phyloP scores from a whole-genome alignment of 2,888 invertebrate species.

The Polylopha cassiicola region DNA sequence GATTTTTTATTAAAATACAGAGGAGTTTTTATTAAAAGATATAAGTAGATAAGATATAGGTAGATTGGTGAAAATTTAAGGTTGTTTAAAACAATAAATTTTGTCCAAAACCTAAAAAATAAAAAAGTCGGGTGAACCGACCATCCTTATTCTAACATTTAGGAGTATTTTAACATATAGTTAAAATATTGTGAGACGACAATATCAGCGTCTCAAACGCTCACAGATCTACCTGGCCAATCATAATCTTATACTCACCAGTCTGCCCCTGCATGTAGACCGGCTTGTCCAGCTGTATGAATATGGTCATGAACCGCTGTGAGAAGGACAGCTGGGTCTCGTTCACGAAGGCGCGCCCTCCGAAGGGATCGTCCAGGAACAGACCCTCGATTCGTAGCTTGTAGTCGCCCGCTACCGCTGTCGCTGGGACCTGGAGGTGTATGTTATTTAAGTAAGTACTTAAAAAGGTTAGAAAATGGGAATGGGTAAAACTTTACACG shows the following conservation, averaged over 20 bases:
- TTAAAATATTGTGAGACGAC: neutral
- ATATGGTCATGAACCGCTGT: slow-evolving; percentile 94
- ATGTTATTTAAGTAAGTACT: neutral
- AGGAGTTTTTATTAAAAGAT: too few relatives aligned
- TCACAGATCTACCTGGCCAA: slow-evolving; percentile 12
- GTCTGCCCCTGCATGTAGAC: slow-evolving; percentile 95
- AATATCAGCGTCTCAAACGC: neutral
- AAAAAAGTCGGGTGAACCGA: neutral
- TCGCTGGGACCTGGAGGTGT: slow-evolving; percentile 83
- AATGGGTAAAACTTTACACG: neutral
- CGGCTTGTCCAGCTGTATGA: slow-evolving; percentile 96
- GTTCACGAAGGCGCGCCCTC: slow-evolving; percentile 93
- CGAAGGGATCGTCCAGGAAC: slow-evolving; percentile 85
- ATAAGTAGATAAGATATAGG: too few relatives aligned
- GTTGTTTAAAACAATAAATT: too few relatives aligned
- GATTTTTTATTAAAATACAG: too few relatives aligned
- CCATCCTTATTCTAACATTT: neutral
- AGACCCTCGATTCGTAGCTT: slow-evolving; percentile 89
- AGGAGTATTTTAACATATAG: neutral
- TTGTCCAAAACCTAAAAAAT: too few relatives aligned
- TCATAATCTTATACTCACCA: slow-evolving; percentile 59
- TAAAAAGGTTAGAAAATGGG: neutral
- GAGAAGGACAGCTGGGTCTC: slow-evolving; percentile 91
- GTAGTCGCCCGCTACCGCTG: slow-evolving; percentile 89
- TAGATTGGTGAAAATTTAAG: too few relatives aligned